phyloP scores from a whole-genome alignment of 1,140 invertebrate species.

The Bombus sylvicola region DNA sequence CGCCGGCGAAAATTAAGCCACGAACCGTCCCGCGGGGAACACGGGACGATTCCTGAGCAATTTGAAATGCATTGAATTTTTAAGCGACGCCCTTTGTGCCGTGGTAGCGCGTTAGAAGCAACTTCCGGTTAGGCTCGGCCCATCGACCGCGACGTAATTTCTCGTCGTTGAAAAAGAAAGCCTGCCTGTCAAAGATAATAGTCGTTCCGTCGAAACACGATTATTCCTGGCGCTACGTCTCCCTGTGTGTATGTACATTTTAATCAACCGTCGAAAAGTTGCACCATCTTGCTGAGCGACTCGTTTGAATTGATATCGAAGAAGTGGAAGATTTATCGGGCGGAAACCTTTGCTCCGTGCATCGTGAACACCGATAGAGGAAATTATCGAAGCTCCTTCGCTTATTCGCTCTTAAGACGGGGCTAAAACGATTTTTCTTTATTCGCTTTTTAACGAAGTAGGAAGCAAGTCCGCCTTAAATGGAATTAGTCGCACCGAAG shows the following conservation, averaged over 20 bases:
- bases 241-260: not conserved
- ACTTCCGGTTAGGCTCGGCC: constrained; percentile 53
- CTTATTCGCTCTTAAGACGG: not conserved
- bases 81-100: constrained; percentile 75
- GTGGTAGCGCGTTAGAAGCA: constrained; percentile 51
- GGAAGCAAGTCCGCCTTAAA: no score
- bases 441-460: not conserved
- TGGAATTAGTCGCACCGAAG: no score
- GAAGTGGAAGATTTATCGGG: not conserved
- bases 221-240: not conserved
- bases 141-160: constrained; percentile 40
- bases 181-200: not conserved
- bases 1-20: constrained; percentile 66
- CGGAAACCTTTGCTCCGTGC: constrained; percentile 7
- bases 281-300: not conserved
- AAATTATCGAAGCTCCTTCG: not conserved
- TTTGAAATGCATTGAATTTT: constrained; percentile 83
- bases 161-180: not conserved
- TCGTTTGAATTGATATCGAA: not conserved
- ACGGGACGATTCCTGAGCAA: constrained; percentile 73
- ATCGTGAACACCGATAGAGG: not conserved
- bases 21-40: constrained; percentile 44
- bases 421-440: not conserved
- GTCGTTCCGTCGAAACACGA: not conserved
- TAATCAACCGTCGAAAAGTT: not conserved